Evolutionary conservation across 1,140 invertebrate genomes (phyloP).

Genomic region (Thaumetopoea pityocampa): DNA sequence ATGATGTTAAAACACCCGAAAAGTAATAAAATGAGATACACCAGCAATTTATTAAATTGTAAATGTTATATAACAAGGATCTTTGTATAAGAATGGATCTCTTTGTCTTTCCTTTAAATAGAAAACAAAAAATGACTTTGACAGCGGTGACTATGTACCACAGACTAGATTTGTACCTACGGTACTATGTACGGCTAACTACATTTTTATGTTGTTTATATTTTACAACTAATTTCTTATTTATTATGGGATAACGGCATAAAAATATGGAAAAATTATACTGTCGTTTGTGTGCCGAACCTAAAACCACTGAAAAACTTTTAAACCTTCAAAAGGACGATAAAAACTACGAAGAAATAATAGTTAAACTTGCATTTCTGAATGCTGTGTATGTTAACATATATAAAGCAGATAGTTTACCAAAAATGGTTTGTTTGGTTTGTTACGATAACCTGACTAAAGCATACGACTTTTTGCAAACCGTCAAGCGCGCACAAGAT

Average conservation of each 20-base stretch:
- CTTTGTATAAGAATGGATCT: too few relatives aligned
- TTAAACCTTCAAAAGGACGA: constrained; percentile 31
- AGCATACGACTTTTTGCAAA: constrained; percentile 40
- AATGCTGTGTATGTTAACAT: constrained; percentile 25
- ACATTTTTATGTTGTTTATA: constrained; percentile 6
- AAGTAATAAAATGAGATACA: too few relatives aligned
- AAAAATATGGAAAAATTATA: constrained; percentile 24
- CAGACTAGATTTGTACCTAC: too few relatives aligned
- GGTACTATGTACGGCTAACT: constrained; percentile 5
- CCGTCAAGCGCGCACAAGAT: constrained; percentile 41
- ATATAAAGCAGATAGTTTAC: constrained; percentile 27
- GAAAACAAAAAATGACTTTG: too few relatives aligned
- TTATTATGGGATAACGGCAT: constrained; percentile 21
- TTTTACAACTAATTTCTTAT: constrained; percentile 5
- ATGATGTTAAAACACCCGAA: too few relatives aligned
- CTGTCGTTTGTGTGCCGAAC: constrained; percentile 45
- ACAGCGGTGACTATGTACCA: too few relatives aligned
- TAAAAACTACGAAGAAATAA: constrained; percentile 31
- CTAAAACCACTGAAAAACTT: constrained; percentile 38
- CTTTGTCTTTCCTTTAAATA: too few relatives aligned
- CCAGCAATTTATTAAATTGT: too few relatives aligned
- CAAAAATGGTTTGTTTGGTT: constrained; percentile 47
- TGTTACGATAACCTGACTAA: constrained; percentile 41
- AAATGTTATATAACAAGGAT: too few relatives aligned
- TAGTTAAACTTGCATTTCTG: constrained; percentile 30